These are phyloP conservation scores for Coenonympha glycerion DNA, from an alignment of 2,888 invertebrate genomes.

Conservation along the genomic window DNA sequence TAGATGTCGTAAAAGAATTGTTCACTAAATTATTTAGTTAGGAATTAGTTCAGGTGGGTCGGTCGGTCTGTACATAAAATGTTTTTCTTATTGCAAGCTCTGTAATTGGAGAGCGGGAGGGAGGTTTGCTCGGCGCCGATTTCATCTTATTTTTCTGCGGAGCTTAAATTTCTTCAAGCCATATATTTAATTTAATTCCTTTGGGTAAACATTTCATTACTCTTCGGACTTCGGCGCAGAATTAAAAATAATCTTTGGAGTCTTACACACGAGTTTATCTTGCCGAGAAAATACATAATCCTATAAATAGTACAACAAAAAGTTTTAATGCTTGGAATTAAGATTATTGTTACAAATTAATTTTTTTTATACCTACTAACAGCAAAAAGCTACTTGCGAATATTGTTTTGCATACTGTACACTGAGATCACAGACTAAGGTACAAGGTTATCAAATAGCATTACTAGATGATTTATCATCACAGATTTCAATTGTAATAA, in stretches of 20 bases:
- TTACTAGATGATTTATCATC: too few species aligned
- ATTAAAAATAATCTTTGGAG: neutral
- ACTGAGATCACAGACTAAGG: too few species aligned
- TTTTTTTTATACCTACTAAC: neutral
- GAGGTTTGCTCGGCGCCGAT: conserved; percentile 8
- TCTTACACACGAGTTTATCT: neutral
- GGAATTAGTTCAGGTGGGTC: conserved; percentile 9
- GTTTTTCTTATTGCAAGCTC: conserved; percentile 9
- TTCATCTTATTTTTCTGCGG: conserved; percentile 13
- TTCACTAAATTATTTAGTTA: conserved; percentile 5
- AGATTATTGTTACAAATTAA: neutral
- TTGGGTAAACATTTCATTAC: neutral
- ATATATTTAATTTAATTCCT: conserved; percentile 10
- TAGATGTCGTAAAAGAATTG: conserved; percentile 1
- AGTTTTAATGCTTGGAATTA: too few species aligned
- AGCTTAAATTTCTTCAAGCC: conserved; percentile 7
- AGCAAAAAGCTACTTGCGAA: neutral
- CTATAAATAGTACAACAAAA: too few species aligned
- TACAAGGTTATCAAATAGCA: too few species aligned
- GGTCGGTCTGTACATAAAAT: conserved; percentile 8
- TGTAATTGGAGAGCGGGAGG: conserved; percentile 11
- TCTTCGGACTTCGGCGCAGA: neutral
- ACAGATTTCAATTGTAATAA: too few species aligned
- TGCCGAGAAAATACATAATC: too few species aligned
- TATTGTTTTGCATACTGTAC: too few species aligned